Evolutionary conservation across 2,888 invertebrate species (phyloP).

Genomic region (Pheosia gnoma): DNA sequence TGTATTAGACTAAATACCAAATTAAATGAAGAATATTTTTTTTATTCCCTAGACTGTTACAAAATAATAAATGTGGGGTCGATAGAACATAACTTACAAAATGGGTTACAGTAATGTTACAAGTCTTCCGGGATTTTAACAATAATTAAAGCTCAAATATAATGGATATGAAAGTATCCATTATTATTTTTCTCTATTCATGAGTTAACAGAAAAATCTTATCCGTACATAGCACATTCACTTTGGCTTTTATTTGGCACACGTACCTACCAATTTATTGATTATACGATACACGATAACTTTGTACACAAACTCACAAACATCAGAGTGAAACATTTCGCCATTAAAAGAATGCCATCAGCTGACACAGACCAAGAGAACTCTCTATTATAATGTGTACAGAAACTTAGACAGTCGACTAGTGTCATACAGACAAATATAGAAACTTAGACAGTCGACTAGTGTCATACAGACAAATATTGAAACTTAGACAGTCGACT

Average conservation of each 20-base stretch:
- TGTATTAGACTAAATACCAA: conserved; percentile 47
- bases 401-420: conserved; percentile 39
- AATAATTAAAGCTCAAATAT: conserved; percentile 83
- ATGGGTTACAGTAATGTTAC: conserved; percentile 51
- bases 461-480: background rate
- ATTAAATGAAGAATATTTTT: conserved; percentile 55
- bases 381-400: conserved; percentile 41
- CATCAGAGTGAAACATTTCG: conserved; percentile 47
- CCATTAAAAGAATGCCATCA: conserved; percentile 43
- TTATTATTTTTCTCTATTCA: conserved; percentile 49
- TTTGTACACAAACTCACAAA: conserved; percentile 57
- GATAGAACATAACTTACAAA: conserved; percentile 45
- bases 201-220: conserved; percentile 64
- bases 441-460: background rate
- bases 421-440: too few relatives aligned
- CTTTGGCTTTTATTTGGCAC: conserved; percentile 66
- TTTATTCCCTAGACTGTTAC: conserved; percentile 55
- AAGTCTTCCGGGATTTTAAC: conserved; percentile 74
- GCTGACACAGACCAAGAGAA: conserved; percentile 44
- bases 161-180: conserved; percentile 68
- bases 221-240: conserved; percentile 52
- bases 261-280: conserved; percentile 55
- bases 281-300: conserved; percentile 54
- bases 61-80: conserved; percentile 40
- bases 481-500: background rate